Percentiles rank a stretch among this genome's conserved stretches.
phyloP scores from a whole-genome alignment of 2,113 vertebrate species.

The Triplophysa dalaica region DNA sequence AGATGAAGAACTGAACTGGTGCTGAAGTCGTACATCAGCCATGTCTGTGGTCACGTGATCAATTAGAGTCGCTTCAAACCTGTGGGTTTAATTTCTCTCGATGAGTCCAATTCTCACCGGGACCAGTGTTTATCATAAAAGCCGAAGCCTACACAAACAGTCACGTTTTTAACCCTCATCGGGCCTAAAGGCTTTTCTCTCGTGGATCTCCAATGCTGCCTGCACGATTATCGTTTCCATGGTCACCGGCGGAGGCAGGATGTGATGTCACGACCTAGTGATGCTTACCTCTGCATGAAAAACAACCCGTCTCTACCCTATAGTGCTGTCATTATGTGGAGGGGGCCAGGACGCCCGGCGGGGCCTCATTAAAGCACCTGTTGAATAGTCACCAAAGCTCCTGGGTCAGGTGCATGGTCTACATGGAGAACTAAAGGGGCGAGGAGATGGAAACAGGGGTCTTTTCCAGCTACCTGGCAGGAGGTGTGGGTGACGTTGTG shows the following conservation, averaged over 20 bases:
- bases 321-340: background rate
- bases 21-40: background rate
- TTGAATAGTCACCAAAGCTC: constrained; percentile 71
- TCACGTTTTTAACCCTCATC: constrained; percentile 8
- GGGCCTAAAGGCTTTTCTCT: constrained; percentile 27
- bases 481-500: background rate
- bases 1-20: background rate
- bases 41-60: background rate
- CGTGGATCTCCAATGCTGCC: constrained; percentile 31
- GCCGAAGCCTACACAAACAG: constrained; percentile 32
- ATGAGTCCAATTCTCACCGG: background rate
- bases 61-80: background rate
- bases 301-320: constrained; percentile 29
- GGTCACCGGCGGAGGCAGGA: constrained; percentile 34
- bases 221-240: constrained; percentile 53
- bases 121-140: constrained; percentile 36
- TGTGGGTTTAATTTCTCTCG: background rate
- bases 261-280: constrained; percentile 46
- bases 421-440: background rate
- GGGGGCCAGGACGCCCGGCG: background rate
- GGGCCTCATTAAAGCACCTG: constrained; percentile 75
- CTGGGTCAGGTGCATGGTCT: constrained; percentile 27
- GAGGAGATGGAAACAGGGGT: constrained; percentile 2
- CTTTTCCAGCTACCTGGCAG: constrained; percentile 12
- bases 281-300: constrained; percentile 35